Base-by-base conservation (phyloP, 2,888 invertebrate species). In the Autographa gamma region DNA sequence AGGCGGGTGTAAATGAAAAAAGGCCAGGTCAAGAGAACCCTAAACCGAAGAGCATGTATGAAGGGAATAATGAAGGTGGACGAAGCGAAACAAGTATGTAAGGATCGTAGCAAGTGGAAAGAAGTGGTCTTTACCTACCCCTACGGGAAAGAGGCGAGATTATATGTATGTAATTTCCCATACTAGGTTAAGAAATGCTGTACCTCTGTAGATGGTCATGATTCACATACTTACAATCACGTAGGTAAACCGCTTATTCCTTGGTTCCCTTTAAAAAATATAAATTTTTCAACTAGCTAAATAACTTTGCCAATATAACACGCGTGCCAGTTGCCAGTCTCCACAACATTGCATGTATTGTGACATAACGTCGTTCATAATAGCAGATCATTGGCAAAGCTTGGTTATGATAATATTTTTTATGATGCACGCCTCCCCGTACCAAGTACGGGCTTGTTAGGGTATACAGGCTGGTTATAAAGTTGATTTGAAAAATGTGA, bases 401-500 rank as follows among this genome's bases (percentile, higher is more conserved):
- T 74, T 77, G 87, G 88, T 90, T 93, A 91, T 92, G 90, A 93
- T 93, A 90, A 88, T 89, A 92, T 95, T 95, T 94, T 95, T 95
- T 95, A 95, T 89, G 92, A 93, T 91, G 90, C 93, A 92, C 92
- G 91, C 90, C 78, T 85, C 78, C 79, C 88, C 92, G 95, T 95
- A 92, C 95, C 93, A 91, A 93, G 94, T 91, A 94, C 95, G 93
- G 41, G 90, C 89, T 91, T 84, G 91, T 91, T 91, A 88, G 74
- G 25, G 43, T 34, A 48, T 85, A 93, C 90, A 91, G 93, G 87
- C 0, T 89, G 93, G 43, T 85, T 13, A 18, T n/a, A 69, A 43
- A 61, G n/a, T 60, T 4, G 14, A 48, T 19, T 56, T 13, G 9
- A 19, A 18, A 38, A 18, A 16, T n/a, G n/a, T 32, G 9, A 54